A percentile compares a stretch with the other conserved stretches of the same genome.
phyloP scores from a whole-genome alignment of 2,888 invertebrate species.

The Cerastis leucographa region DNA sequence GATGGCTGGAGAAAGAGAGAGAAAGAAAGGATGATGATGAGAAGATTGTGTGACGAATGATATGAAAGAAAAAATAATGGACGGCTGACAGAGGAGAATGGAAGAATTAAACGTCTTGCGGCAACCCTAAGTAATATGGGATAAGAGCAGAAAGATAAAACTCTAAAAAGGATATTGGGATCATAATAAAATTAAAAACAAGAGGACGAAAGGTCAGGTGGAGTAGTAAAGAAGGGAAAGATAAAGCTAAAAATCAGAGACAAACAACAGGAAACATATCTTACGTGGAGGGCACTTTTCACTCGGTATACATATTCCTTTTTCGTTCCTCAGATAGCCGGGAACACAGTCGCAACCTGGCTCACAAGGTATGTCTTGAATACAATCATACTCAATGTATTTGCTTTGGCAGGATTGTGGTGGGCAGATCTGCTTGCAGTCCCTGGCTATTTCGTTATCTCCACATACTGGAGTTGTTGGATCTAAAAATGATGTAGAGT shows the following conservation, averaged over 20 bases:
- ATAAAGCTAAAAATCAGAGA: background rate
- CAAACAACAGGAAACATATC: conserved; percentile 21
- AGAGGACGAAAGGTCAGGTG: background rate
- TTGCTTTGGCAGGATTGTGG: conserved; percentile 72
- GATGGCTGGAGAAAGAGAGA: background rate
- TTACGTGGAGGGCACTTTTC: conserved; percentile 70
- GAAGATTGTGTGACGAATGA: background rate
- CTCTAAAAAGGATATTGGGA: background rate
- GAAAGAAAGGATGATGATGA: background rate
- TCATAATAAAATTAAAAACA: background rate
- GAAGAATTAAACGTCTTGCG: background rate
- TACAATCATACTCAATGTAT: conserved; percentile 61
- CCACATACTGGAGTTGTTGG: conserved; percentile 63
- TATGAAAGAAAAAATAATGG: background rate
- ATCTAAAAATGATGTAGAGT: conserved; percentile 55
- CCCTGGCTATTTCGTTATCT: conserved; percentile 66
- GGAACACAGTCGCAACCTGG: conserved; percentile 75
- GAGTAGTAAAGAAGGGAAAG: background rate
- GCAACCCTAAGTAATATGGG: background rate
- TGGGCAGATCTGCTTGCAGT: conserved; percentile 69
- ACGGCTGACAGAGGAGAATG: background rate
- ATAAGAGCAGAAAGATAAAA: background rate
- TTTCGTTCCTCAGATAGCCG: conserved; percentile 70
- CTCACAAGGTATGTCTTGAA: conserved; percentile 65
- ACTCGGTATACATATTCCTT: conserved; percentile 69